A percentile compares a stretch with the other conserved stretches of the same genome.
Evolutionary conservation across 2,797 vertebrate species (phyloP).

Genomic region (Danio albolineatus): DNA sequence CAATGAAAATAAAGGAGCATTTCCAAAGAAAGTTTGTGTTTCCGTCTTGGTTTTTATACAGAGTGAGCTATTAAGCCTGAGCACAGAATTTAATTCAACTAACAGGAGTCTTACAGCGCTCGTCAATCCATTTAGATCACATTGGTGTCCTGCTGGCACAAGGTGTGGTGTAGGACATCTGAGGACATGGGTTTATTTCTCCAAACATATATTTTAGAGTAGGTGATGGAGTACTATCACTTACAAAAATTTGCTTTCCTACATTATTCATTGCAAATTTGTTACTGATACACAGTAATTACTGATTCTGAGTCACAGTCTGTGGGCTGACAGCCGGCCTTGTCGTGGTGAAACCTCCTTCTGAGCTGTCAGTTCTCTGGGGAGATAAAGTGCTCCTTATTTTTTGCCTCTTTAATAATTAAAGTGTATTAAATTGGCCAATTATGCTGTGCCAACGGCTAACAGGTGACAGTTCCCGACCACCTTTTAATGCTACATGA

Average conservation of each 20-base stretch:
- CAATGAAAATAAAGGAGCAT: constrained; percentile 36
- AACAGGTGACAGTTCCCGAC: neutral
- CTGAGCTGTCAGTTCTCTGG: constrained; percentile 18
- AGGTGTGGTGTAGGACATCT: neutral
- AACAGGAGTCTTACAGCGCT: constrained; percentile 27
- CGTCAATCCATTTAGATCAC: constrained; percentile 10
- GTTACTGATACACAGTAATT: constrained; percentile 28
- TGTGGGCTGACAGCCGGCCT: constrained; percentile 23
- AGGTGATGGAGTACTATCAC: neutral
- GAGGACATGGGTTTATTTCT: neutral
- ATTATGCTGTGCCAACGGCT: constrained; percentile 2
- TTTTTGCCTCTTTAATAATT: constrained; percentile 37
- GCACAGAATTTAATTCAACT: constrained; percentile 15
- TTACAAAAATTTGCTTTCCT: neutral
- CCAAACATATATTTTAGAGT: constrained; percentile 15
- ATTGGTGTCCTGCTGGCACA: constrained; percentile 8
- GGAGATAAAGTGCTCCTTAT: constrained; percentile 18
- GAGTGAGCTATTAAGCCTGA: neutral
- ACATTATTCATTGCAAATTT: neutral
- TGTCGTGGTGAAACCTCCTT: constrained; percentile 1
- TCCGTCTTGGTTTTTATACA: neutral
- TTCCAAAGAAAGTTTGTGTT: neutral
- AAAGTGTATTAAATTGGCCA: constrained; percentile 30
- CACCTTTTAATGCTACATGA: constrained; percentile 14
- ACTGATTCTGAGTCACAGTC: neutral